Conservation (phyloP, 2,797 vertebrate species). For the Dermochelys coriacea region DNA sequence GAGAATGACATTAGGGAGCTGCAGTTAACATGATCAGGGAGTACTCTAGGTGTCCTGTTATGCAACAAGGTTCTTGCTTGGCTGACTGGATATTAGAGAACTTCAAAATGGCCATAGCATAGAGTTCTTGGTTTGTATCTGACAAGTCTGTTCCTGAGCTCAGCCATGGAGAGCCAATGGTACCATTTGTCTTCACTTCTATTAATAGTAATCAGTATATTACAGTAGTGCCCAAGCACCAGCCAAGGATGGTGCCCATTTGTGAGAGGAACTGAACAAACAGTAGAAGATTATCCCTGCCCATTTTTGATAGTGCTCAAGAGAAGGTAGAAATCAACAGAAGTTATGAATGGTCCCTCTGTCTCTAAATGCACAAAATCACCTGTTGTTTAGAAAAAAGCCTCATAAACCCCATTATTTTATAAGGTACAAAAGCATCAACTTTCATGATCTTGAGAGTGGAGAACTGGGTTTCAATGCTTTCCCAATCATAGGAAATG, state of each 20-base stretch:
- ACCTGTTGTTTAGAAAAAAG: neutral
- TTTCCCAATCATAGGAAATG: accelerated
- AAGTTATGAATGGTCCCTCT: neutral
- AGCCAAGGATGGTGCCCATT: neutral
- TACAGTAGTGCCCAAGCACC: neutral
- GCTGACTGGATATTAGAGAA: neutral
- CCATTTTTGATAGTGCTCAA: neutral
- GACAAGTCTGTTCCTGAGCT: neutral
- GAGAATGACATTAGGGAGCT: neutral
- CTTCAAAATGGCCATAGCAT: neutral
- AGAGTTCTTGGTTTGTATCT: neutral
- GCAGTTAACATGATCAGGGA: neutral
- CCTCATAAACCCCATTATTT: neutral
- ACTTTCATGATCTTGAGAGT: neutral
- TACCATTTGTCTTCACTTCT: neutral
- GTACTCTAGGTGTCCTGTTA: neutral
- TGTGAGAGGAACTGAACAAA: neutral
- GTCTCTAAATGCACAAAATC: neutral
- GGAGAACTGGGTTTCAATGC: no score
- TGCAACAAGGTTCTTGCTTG: neutral
- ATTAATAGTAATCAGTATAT: neutral
- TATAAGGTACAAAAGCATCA: neutral
- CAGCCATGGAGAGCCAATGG: neutral
- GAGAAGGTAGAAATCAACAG: neutral
- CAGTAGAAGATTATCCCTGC: neutral